Evolutionary conservation across 2,113 vertebrate species (phyloP).

Genomic region (Cyanoramphus novaezelandiae): DNA sequence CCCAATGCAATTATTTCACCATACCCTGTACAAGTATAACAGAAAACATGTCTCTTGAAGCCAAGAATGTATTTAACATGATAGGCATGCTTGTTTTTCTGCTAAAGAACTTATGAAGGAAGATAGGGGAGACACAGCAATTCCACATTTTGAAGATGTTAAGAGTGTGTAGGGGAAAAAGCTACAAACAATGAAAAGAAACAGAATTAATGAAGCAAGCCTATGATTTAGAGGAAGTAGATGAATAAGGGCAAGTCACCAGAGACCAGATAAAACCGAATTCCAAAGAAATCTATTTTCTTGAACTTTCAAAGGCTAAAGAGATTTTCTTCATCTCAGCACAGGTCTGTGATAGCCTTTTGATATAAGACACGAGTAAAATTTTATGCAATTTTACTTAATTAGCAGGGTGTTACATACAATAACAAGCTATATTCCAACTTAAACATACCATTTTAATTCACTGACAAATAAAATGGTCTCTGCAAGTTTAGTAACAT

Average conservation of each 20-base stretch:
- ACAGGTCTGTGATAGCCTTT: background rate
- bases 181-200: background rate
- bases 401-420: background rate
- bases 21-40: background rate
- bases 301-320: slow-evolving; percentile 17
- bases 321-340: background rate
- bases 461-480: background rate
- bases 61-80: background rate
- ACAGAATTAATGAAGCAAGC: background rate
- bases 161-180: background rate
- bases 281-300: background rate
- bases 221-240: slow-evolving; percentile 7
- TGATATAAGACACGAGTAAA: background rate
- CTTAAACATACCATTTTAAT: slow-evolving; percentile 11
- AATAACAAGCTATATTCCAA: background rate
- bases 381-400: background rate
- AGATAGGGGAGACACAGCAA: background rate
- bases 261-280: slow-evolving; percentile 7
- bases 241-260: slow-evolving; percentile 32
- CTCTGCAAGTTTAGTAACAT: background rate
- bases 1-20: slow-evolving; percentile 47
- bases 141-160: background rate
- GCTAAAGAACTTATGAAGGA: background rate
- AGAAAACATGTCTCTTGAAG: background rate
- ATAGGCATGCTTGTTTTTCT: background rate